phyloP scores from a whole-genome alignment of 2,888 invertebrate genomes.

The Coleophora deauratella region DNA sequence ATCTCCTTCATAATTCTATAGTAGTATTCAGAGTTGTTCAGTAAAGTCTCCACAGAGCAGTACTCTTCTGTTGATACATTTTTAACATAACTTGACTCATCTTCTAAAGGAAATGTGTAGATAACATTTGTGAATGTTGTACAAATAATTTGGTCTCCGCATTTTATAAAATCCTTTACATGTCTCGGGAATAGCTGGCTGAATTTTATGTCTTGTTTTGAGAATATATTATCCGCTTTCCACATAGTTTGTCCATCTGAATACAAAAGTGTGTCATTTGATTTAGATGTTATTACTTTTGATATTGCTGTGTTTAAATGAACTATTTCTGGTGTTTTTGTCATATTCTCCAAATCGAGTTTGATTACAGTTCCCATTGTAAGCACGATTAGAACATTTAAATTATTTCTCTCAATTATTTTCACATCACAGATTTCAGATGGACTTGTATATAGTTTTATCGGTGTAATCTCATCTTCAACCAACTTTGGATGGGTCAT shows the following conservation, averaged over 20 bases:
- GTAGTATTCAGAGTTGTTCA: conserved; percentile 40
- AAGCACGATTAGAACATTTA: conserved; percentile 36
- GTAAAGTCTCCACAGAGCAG: conserved; percentile 33
- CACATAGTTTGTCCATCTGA: conserved; percentile 51
- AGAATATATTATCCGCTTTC: conserved; percentile 37
- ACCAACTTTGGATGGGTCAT: conserved; percentile 24
- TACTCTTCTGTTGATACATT: conserved; percentile 24
- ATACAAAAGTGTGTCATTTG: conserved; percentile 37
- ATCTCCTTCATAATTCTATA: conserved; percentile 37
- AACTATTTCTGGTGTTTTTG: conserved; percentile 22
- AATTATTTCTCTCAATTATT: conserved; percentile 20
- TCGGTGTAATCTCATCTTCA: conserved; percentile 22
- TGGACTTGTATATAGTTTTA: conserved; percentile 42
- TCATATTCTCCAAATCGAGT: conserved; percentile 24
- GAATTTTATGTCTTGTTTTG: conserved; percentile 29
- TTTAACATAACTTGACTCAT: conserved; percentile 29
- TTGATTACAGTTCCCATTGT: conserved; percentile 44
- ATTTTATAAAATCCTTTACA: conserved; percentile 41
- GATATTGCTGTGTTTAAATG: conserved; percentile 47
- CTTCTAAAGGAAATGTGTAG: conserved; percentile 37
- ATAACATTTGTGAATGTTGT: conserved; percentile 45
- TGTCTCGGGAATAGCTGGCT: conserved; percentile 38
- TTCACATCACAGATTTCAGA: conserved; percentile 41
- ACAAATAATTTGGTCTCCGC: conserved; percentile 41
- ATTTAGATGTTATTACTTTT: conserved; percentile 29